Percentiles rank a stretch among this genome's conserved stretches.
Conservation (phyloP, 2,888 invertebrate species). For the Ennomos erosarius region DNA sequence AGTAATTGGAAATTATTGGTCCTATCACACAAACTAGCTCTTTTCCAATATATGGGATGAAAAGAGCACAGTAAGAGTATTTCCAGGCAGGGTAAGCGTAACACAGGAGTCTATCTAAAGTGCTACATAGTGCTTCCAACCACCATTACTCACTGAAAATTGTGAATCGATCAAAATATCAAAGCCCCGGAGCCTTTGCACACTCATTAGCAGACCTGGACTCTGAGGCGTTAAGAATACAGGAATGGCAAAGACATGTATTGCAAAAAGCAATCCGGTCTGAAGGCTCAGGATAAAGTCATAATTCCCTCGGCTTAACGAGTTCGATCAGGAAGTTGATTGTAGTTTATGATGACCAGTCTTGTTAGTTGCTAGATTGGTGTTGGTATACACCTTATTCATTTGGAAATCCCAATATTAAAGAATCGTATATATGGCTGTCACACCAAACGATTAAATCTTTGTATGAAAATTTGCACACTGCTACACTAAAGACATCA, state of each 20-base stretch:
- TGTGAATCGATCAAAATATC: slow-evolving; percentile 4
- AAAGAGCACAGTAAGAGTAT: no score
- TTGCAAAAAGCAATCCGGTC: slow-evolving; percentile 15
- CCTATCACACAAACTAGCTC: no score
- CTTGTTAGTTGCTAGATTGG: background rate
- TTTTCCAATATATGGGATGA: no score
- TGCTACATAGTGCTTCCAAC: background rate
- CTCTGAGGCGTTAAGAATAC: slow-evolving; percentile 11
- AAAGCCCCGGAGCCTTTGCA: slow-evolving; percentile 1
- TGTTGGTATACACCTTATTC: background rate
- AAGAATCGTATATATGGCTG: no score
- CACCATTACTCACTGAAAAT: no score
- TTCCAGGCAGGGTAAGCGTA: no score
- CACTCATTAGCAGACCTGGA: background rate
- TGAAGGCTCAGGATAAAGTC: slow-evolving; percentile 26
- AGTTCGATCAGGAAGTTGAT: slow-evolving; percentile 21
- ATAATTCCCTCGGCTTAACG: slow-evolving; percentile 24
- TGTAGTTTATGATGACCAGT: slow-evolving; percentile 32
- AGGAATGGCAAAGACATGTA: slow-evolving; percentile 16
- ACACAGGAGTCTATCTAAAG: background rate
- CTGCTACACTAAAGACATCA: background rate
- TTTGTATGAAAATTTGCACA: background rate
- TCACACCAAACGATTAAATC: no score
- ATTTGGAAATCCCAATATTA: no score
- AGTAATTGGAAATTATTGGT: no score